Evolutionary conservation across 2,888 invertebrate genomes (phyloP).

Genomic region (Calliphora vomitoria): DNA sequence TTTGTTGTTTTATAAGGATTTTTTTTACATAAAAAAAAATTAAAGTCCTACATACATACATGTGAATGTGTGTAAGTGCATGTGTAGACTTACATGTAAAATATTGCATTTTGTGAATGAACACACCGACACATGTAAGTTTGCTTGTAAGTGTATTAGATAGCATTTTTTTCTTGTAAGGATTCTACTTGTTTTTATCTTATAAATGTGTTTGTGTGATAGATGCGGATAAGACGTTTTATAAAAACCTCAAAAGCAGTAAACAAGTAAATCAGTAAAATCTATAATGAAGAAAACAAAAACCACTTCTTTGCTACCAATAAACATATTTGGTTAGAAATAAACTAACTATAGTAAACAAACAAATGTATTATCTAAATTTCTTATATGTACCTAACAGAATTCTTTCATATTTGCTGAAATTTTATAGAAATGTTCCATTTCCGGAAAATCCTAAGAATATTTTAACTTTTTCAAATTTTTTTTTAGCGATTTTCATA

Average conservation of each 20-base stretch:
- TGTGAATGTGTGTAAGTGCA: neutral
- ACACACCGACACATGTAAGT: neutral
- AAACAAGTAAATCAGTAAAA: constrained; percentile 65
- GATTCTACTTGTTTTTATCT: constrained; percentile 6
- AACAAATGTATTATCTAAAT: too few relatives aligned
- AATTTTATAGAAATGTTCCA: too few relatives aligned
- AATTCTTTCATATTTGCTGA: too few relatives aligned
- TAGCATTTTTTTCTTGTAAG: neutral
- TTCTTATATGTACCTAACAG: too few relatives aligned
- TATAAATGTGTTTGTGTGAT: constrained; percentile 52
- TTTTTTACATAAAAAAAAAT: neutral
- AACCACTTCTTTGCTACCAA: neutral
- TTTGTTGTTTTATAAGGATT: neutral
- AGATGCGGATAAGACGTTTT: constrained; percentile 46
- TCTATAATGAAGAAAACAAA: constrained; percentile 54
- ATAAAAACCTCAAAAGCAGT: constrained; percentile 52
- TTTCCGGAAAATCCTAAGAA: too few relatives aligned
- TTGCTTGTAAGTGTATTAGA: neutral
- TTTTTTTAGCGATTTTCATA: too few relatives aligned
- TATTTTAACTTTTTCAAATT: too few relatives aligned
- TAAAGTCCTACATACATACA: neutral
- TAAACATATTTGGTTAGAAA: neutral
- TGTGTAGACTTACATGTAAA: neutral
- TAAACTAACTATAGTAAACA: too few relatives aligned
- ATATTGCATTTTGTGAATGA: constrained; percentile 6